Evolutionary conservation across 2,888 invertebrate species (phyloP).

Genomic region (Odontocolon sp.): DNA sequence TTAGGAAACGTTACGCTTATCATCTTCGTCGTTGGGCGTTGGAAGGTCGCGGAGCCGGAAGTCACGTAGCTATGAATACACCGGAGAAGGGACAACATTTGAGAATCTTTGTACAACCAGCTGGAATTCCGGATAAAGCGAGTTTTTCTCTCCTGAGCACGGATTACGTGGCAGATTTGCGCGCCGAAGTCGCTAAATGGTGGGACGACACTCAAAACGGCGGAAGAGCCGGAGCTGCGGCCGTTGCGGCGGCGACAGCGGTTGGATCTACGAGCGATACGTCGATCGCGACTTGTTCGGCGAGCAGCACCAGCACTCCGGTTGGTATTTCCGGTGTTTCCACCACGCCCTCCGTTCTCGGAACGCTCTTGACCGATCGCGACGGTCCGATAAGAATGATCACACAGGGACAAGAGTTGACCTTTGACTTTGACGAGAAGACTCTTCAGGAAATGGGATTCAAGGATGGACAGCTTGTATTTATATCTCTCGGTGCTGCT

Average conservation of each 20-base stretch:
- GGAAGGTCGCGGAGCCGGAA: constrained; percentile 90
- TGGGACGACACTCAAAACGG: constrained; percentile 86
- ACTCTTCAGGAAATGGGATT: constrained; percentile 95
- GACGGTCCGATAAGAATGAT: constrained; percentile 93
- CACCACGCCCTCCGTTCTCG: constrained; percentile 82
- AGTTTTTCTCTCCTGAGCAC: constrained; percentile 90
- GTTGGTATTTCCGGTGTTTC: constrained; percentile 55
- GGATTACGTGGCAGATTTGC: constrained; percentile 95
- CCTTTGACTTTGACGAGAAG: constrained; percentile 95
- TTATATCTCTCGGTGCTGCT: constrained; percentile 93
- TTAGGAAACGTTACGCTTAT: constrained; percentile 93
- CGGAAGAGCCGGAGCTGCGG: constrained; percentile 35
- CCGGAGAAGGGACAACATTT: constrained; percentile 85
- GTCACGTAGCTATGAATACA: constrained; percentile 87
- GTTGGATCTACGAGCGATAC: constrained; percentile 16
- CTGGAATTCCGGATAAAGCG: constrained; percentile 93
- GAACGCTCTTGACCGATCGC: constrained; percentile 86
- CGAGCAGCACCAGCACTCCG: constrained; percentile 6
- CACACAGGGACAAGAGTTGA: constrained; percentile 95
- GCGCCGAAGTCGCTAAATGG: constrained; percentile 98
- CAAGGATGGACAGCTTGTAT: constrained; percentile 96
- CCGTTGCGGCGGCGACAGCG: neutral
- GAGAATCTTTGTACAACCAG: constrained; percentile 92
- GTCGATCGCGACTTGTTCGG: constrained; percentile 53
- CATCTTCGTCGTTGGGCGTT: constrained; percentile 94